A percentile compares a stretch with the other conserved stretches of the same genome.
These are phyloP conservation scores for Trialeurodes vaporariorum DNA, from an alignment of 1,140 invertebrate species.

Conservation along the genomic window DNA sequence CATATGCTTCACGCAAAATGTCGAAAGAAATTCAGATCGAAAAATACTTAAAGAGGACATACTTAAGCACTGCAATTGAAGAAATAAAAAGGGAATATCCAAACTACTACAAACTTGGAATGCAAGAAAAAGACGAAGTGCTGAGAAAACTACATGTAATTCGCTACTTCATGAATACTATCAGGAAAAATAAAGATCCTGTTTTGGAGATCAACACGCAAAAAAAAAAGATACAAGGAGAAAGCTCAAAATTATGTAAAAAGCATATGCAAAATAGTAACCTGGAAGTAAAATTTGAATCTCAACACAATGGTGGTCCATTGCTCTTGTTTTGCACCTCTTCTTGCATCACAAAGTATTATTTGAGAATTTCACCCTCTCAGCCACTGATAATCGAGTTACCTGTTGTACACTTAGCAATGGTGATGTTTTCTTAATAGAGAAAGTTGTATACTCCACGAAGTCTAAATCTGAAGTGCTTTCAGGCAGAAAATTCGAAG, in stretches of 20 bases:
- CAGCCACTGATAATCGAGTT: background rate
- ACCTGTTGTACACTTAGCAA: slow-evolving; percentile 1
- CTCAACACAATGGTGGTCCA: slow-evolving; percentile 2
- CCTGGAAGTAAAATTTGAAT: background rate
- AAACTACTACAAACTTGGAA: no score
- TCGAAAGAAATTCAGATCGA: no score
- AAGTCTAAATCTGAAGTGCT: background rate
- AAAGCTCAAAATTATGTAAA: background rate
- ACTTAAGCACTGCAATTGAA: no score
- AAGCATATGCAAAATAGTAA: background rate
- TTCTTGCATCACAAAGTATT: background rate
- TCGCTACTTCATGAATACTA: no score
- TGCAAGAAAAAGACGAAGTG: no score
- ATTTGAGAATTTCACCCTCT: slow-evolving; percentile 5
- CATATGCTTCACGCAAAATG: no score
- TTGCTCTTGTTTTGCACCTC: background rate
- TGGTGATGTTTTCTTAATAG: slow-evolving; percentile 4
- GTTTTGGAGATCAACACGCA: no score
- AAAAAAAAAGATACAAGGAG: no score
- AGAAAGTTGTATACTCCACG: slow-evolving; percentile 8
- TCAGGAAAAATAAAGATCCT: no score
- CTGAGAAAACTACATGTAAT: no score
- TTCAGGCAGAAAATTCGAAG: slow-evolving; percentile 3
- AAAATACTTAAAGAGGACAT: no score
- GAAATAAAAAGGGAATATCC: no score